A percentile compares a stretch with the other conserved stretches of the same genome.
phyloP scores from a whole-genome alignment of 2,113 vertebrate species.

The Promerops cafer region DNA sequence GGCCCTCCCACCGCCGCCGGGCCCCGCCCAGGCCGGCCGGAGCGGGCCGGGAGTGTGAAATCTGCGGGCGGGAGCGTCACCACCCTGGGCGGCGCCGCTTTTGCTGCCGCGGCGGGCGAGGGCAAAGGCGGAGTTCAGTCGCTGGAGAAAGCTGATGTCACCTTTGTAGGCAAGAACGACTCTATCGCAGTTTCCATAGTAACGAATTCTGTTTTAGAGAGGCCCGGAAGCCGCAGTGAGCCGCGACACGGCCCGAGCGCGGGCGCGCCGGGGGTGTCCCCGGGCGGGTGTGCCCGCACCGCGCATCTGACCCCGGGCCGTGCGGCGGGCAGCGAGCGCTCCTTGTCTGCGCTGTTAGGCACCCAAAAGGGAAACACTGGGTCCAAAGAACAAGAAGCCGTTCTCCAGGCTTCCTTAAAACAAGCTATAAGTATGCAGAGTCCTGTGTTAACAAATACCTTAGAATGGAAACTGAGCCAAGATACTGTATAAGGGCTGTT shows the following conservation, averaged over 20 bases:
- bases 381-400: background rate
- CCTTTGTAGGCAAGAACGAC: background rate
- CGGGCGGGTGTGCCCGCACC: background rate
- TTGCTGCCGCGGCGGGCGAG: background rate
- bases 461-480: background rate
- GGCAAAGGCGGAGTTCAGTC: background rate
- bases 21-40: background rate
- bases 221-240: background rate
- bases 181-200: background rate
- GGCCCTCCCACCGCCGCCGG: no score
- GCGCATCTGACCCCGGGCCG: no score
- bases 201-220: background rate
- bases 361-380: background rate
- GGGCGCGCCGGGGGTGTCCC: background rate
- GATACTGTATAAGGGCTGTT: background rate
- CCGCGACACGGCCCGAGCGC: no score
- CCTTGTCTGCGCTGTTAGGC: background rate
- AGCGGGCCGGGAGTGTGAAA: background rate
- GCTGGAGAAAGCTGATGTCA: no score
- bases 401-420: background rate
- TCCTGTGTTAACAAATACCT: background rate
- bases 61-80: no score
- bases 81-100: background rate
- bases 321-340: background rate
- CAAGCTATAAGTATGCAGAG: background rate